A percentile compares a stretch with the other conserved stretches of the same genome.
Evolutionary conservation across 2,888 invertebrate species (phyloP).

Genomic region (Spodoptera littoralis): DNA sequence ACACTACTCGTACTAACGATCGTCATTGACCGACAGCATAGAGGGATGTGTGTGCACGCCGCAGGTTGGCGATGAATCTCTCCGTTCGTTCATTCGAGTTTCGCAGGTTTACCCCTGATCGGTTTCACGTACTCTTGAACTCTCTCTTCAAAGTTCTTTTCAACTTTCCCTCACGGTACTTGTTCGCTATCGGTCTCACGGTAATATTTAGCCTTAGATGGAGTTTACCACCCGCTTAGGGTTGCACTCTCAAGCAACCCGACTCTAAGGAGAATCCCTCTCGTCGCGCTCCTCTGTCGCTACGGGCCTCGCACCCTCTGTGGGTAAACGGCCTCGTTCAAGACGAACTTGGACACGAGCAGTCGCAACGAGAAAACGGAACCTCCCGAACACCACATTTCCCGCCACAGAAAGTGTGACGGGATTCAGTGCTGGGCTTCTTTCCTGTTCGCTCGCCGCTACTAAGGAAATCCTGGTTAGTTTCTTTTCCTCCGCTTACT

Average conservation of each 20-base stretch:
- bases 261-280: constrained; percentile 75
- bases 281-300: constrained; percentile 66
- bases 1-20: constrained; percentile 61
- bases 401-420: constrained; percentile 71
- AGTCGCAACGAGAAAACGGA: constrained; percentile 64
- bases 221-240: constrained; percentile 90
- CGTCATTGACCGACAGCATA: constrained; percentile 36
- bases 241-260: constrained; percentile 90
- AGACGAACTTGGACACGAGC: constrained; percentile 82
- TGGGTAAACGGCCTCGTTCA: constrained; percentile 85
- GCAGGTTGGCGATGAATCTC: constrained; percentile 75
- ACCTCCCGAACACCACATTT: constrained; percentile 88
- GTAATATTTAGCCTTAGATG: constrained; percentile 89
- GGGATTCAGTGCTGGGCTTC: constrained; percentile 89
- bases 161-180: constrained; percentile 92
- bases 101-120: constrained; percentile 89
- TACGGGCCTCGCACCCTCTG: constrained; percentile 88
- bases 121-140: constrained; percentile 86
- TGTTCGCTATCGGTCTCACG: constrained; percentile 91
- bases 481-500: constrained; percentile 92
- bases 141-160: constrained; percentile 91
- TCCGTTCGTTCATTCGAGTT: constrained; percentile 85
- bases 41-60: constrained; percentile 56
- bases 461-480: constrained; percentile 75
- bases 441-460: constrained; percentile 84